Evolutionary conservation across 2,113 vertebrate species (phyloP).

Genomic region (Spermophilus dauricus): DNA sequence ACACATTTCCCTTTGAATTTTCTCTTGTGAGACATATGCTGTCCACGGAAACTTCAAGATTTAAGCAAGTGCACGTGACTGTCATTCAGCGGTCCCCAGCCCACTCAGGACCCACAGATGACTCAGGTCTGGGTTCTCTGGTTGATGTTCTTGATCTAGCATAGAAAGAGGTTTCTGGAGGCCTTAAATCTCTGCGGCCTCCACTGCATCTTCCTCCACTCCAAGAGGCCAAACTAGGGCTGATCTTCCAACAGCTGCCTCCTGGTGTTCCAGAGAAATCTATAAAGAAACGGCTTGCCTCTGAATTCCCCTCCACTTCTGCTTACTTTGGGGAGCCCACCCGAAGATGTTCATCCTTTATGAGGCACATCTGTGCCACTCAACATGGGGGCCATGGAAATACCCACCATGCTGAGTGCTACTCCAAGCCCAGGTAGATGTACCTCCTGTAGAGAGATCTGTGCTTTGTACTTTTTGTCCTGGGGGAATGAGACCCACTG

Average conservation of each 20-base stretch:
- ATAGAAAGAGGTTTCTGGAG: neutral
- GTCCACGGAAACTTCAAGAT: neutral
- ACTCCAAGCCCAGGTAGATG: rapidly evolving
- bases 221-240: neutral
- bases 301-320: neutral
- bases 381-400: neutral
- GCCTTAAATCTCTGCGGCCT: neutral
- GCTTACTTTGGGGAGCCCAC: neutral
- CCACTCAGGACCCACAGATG: neutral
- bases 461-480: neutral
- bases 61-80: neutral
- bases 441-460: neutral
- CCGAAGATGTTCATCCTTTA: neutral
- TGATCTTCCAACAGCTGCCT: neutral
- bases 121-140: neutral
- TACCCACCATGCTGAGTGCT: neutral
- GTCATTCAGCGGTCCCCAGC: neutral
- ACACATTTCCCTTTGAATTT: constrained; percentile 23
- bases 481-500: neutral
- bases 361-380: neutral
- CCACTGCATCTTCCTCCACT: neutral
- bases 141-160: neutral
- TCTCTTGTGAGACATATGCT: neutral
- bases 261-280: neutral
- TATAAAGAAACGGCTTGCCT: neutral